A percentile compares a stretch with the other conserved stretches of the same genome.
These are phyloP conservation scores for Actinostola sp. DNA, from an alignment of 92 coral and sea anemone species.

Conservation along the genomic window DNA sequence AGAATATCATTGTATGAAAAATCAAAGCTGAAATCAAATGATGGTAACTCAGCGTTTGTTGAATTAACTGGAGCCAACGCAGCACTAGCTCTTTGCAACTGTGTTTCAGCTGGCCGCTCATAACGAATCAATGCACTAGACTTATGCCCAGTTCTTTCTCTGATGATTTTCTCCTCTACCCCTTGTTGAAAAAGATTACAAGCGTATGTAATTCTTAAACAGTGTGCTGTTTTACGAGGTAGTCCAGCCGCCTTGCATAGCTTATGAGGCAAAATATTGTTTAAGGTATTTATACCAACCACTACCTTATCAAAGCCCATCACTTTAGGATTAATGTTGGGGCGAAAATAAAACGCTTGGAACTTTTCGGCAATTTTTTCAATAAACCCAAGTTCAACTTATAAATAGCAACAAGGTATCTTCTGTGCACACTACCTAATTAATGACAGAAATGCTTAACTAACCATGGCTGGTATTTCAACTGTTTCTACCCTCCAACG, in stretches of 20 bases:
- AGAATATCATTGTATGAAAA: constrained; percentile 7
- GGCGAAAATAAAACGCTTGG: constrained; percentile 52
- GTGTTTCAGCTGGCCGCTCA: constrained; percentile 19
- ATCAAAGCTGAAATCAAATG: constrained; percentile 12
- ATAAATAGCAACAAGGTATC: constrained; percentile 56
- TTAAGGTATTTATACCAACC: constrained; percentile 37
- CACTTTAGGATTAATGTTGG: constrained; percentile 32
- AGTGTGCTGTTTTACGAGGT: constrained; percentile 30
- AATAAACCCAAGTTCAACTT: constrained; percentile 51
- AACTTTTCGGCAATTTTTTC: constrained; percentile 26
- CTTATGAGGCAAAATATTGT: constrained; percentile 21
- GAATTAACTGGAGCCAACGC: constrained; percentile 22
- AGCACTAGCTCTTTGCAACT: constrained; percentile 20
- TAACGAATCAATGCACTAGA: constrained; percentile 10
- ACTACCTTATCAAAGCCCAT: constrained; percentile 42
- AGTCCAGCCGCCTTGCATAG: constrained; percentile 34
- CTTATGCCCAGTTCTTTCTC: constrained; percentile 34
- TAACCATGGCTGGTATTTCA: too few relatives aligned
- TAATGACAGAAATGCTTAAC: too few relatives aligned
- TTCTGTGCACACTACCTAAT: not conserved
- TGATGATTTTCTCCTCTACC: constrained; percentile 35
- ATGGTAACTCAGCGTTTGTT: constrained; percentile 7
- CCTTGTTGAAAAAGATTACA: constrained; percentile 36
- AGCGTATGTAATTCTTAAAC: constrained; percentile 26
- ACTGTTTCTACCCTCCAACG: too few relatives aligned